Base-by-base conservation (phyloP, 2,888 invertebrate genomes). In the Hecatera dysodea region DNA sequence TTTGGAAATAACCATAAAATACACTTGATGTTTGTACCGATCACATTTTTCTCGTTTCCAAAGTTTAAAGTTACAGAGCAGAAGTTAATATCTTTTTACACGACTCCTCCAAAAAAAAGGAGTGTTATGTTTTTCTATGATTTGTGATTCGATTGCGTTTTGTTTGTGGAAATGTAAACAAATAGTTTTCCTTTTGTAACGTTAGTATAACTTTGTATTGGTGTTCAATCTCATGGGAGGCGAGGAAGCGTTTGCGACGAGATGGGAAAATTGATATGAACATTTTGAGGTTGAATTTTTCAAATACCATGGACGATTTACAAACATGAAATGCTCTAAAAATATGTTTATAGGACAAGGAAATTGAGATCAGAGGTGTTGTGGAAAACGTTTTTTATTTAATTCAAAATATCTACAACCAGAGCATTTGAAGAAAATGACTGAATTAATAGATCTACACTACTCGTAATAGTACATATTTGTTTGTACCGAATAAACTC, bases 91-190 rank as follows among this genome's bases (percentile, higher is more conserved):
- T 24, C n/a, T n/a, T n/a, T n/a, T n/a, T n/a, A n/a, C n/a, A n/a
- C n/a, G n/a, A n/a, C n/a, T n/a, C n/a, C n/a, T n/a, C n/a, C n/a
- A n/a, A n/a, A n/a, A n/a, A n/a, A n/a, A n/a, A n/a, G n/a, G n/a
- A n/a, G n/a, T n/a, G n/a, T n/a, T n/a, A n/a, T n/a, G n/a, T 42
- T 53, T 1, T 9, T 36, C n/a, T 15, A 39, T 29, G 44, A 72
- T 53, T 24, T 46, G 3, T 62, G 15, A n/a, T 56, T 33, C 24
- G 6, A 36, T 5, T 17, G 42, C 1, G 36, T 36, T 15, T n/a
- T 36, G 19, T 65, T 29, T 36, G 22, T 33, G 8, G n/a, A 75
- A 52, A 53, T 56, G 12, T n/a, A 24, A 65, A 67, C 75, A 72
- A 53, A 39, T 15, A 53, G 17, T 42, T 59, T 74, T 52, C 44